Evolutionary conservation across 2,113 vertebrate species (phyloP).

Genomic region (Loxodonta africana): DNA sequence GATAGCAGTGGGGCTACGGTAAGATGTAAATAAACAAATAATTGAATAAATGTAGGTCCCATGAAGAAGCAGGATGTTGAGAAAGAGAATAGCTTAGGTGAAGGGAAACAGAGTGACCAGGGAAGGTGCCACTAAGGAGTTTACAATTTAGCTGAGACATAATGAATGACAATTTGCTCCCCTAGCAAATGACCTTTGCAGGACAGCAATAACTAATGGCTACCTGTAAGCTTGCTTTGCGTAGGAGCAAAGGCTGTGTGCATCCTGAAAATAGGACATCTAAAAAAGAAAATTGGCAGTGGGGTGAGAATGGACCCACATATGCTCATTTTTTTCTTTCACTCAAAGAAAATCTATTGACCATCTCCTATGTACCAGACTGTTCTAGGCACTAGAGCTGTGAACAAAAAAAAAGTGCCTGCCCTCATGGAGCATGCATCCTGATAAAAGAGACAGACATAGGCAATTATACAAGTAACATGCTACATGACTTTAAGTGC

Average conservation of each 20-base stretch:
- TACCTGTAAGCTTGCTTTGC: not conserved
- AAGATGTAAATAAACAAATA: not conserved
- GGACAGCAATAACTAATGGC: not conserved
- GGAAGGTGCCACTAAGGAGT: not conserved
- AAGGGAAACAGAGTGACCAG: not conserved
- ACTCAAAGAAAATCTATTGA: not conserved
- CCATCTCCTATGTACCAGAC: not conserved
- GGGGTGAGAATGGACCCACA: not conserved
- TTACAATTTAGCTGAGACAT: not conserved
- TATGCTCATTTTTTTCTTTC: not conserved
- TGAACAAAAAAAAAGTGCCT: not conserved
- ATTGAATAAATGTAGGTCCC: not conserved
- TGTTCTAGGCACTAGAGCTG: not conserved
- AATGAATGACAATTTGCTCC: not conserved
- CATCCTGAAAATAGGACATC: not conserved
- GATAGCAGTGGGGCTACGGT: not conserved
- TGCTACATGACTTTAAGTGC: not conserved
- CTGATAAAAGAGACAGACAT: not conserved
- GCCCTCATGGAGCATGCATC: not conserved
- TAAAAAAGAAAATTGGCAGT: not conserved
- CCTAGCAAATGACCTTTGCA: not conserved
- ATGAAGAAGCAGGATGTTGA: not conserved
- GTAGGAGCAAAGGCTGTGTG: not conserved
- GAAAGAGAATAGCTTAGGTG: not conserved
- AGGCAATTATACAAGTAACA: not conserved